Conservation (phyloP, 2,888 invertebrate species). For the Zygaena filipendulae region DNA sequence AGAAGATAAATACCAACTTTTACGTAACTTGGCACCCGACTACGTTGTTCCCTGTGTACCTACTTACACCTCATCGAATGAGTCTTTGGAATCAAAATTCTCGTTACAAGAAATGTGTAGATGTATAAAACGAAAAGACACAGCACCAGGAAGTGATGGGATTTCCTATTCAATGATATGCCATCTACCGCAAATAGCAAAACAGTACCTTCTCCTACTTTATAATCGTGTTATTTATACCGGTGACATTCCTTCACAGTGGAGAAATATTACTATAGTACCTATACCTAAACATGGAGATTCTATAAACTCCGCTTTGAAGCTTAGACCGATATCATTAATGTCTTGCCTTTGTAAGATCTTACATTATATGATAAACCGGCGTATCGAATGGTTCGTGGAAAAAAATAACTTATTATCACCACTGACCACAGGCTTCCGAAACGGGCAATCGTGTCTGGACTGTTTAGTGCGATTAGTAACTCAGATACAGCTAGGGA, state of each 20-base stretch:
- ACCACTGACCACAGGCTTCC: slow-evolving; percentile 10
- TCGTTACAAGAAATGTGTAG: too few relatives aligned
- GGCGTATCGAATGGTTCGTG: slow-evolving; percentile 16
- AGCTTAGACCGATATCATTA: slow-evolving; percentile 14
- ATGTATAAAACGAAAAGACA: slow-evolving; percentile 7
- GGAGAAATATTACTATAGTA: slow-evolving; percentile 7
- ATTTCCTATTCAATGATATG: slow-evolving; percentile 14
- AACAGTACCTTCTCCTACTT: slow-evolving; percentile 5
- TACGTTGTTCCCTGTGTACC: slow-evolving; percentile 1
- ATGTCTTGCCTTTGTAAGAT: slow-evolving; percentile 17
- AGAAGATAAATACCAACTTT: too few relatives aligned
- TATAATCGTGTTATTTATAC: slow-evolving; percentile 7
- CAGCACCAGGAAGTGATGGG: slow-evolving; percentile 10
- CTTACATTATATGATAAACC: slow-evolving; percentile 14
- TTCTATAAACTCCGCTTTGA: background rate
- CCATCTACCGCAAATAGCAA: slow-evolving; percentile 7
- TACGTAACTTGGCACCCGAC: slow-evolving; percentile 6
- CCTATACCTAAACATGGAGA: slow-evolving; percentile 6
- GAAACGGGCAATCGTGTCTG: slow-evolving; percentile 8
- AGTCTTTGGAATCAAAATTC: too few relatives aligned
- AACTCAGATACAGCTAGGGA: slow-evolving; percentile 11
- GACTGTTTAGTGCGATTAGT: slow-evolving; percentile 8
- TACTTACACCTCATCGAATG: too few relatives aligned
- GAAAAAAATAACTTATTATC: slow-evolving; percentile 13
- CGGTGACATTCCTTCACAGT: slow-evolving; percentile 8